Evolutionary conservation across 1,140 invertebrate genomes (phyloP).

Genomic region (Panagrolaimus sp.): DNA sequence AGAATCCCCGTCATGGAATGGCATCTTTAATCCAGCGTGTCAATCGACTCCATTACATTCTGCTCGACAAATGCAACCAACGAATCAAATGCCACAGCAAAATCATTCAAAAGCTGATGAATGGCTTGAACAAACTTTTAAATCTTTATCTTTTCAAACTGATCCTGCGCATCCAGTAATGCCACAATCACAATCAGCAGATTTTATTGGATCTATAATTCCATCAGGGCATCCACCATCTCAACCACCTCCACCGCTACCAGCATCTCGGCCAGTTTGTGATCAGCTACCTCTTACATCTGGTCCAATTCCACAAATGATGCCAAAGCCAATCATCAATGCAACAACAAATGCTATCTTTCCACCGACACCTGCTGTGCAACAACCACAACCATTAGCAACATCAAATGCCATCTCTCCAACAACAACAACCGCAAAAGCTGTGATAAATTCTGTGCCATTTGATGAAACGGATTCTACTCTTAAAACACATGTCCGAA

Average conservation of each 20-base stretch:
- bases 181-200: not conserved
- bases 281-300: not conserved
- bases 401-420: constrained; percentile 8
- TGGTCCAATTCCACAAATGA: too few species aligned
- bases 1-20: not conserved
- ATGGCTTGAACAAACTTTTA: constrained; percentile 42
- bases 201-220: constrained; percentile 12
- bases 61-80: too few species aligned
- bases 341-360: constrained; percentile 1
- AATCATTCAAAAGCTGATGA: constrained; percentile 34
- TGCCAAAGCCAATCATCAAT: too few species aligned
- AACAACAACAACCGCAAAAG: not conserved
- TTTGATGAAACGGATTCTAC: not conserved
- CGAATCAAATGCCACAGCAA: not conserved
- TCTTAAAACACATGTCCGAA: constrained; percentile 1
- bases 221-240: constrained; percentile 37
- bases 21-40: not conserved
- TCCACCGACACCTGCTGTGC: not conserved
- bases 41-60: not conserved
- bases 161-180: not conserved
- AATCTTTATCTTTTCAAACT: constrained; percentile 14
- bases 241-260: constrained; percentile 28
- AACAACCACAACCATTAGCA: constrained; percentile 13
- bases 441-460: not conserved
- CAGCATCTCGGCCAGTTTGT: not conserved